Conservation (phyloP, 1,140 invertebrate species). For the Camponotus floridanus region DNA sequence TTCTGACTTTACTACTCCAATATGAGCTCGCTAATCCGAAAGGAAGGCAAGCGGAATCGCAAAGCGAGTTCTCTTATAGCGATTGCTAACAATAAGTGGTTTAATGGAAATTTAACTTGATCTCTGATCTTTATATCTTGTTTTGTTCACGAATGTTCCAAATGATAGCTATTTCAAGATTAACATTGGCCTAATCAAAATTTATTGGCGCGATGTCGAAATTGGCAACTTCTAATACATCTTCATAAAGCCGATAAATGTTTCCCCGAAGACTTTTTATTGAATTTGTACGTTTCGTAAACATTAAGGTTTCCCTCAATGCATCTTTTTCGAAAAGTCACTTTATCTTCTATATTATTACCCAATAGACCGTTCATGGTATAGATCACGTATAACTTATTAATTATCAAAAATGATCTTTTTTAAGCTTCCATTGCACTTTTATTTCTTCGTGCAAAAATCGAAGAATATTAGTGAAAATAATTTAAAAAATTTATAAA, state of each 20-base stretch:
- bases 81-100: constrained; percentile 34
- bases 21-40: constrained; percentile 28
- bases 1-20: constrained; percentile 11
- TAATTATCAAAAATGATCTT: constrained; percentile 16
- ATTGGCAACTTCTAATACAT: constrained; percentile 23
- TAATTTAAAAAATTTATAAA: background rate
- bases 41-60: constrained; percentile 31
- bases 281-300: constrained; percentile 9
- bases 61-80: constrained; percentile 19
- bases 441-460: background rate
- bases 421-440: background rate
- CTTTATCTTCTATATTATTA: constrained; percentile 39
- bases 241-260: constrained; percentile 46
- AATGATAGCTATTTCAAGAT: constrained; percentile 33
- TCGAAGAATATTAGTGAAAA: background rate
- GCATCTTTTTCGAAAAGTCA: background rate
- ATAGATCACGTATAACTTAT: background rate
- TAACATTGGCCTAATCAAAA: constrained; percentile 38
- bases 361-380: background rate
- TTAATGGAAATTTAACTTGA: constrained; percentile 49
- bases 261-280: background rate
- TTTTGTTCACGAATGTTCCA: background rate
- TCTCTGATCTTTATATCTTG: constrained; percentile 1
- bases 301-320: background rate
- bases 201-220: constrained; percentile 6